Evolutionary conservation across 2,797 vertebrate species (phyloP), one percentile per base, ranked within the genome.

Genomic region (Pseudochaenichthys georgianus): DNA sequence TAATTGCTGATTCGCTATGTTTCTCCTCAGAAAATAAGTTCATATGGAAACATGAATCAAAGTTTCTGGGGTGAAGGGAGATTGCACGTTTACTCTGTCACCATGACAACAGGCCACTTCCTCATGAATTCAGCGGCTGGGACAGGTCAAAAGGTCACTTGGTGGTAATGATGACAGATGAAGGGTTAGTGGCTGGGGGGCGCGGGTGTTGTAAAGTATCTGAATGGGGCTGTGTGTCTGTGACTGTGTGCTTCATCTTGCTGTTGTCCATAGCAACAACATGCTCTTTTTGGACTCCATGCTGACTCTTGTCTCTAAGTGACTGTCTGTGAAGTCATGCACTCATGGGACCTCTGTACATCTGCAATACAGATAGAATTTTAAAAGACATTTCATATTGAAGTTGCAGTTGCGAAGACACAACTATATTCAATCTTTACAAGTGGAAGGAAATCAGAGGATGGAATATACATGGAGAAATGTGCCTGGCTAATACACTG

Each of bases 191-290:
- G 58, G 43, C 52, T 67, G n/a, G 19, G 43, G 59, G 62, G 70
- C 67, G 43, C 28, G 28, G 57, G 42, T 48, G 68, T 13, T 74
- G 53, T 46, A 73, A 65, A 75, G 76, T 45, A 52, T 21, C 74
- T 87, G 79, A 87, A 90, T 87, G 85, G 73, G 75, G 70, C 75
- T 85, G 80, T 89, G 91, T 94, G 89, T 91, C 76, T 50, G 64
- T 11, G 60, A 31, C 55, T 64, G 60, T 60, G 68, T 66, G 72
- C 34, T 54, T 76, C 43, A 19, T 77, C 71, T n/a, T 65, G 76
- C 48, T 60, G 75, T 70, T 59, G 42, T 68, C 82, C 70, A 52
- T 58, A 47, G 80, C 68, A 77, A 87, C 82, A 41, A 42, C 76
- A 82, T 31, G 31, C 65, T 23, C 63, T 16, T 81, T 82, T 63